Evolutionary conservation across 2,888 invertebrate genomes (phyloP).

Genomic region (Andrena minutula): DNA sequence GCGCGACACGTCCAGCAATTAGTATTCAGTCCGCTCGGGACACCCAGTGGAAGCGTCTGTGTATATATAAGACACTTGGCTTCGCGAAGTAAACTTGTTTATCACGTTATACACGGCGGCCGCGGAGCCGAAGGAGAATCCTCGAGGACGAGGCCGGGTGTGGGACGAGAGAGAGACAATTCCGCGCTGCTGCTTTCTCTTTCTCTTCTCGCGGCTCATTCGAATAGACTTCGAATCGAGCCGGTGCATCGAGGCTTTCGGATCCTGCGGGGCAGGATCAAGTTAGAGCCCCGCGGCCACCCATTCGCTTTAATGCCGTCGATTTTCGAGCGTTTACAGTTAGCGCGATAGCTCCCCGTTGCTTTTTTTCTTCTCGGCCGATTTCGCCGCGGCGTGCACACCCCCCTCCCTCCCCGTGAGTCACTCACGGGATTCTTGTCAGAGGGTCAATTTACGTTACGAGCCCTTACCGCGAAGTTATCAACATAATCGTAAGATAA

Average conservation of each 20-base stretch:
- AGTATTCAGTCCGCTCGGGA: constrained; percentile 69
- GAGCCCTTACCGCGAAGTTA: constrained; percentile 70
- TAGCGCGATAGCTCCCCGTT: constrained; percentile 7
- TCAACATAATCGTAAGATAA: constrained; percentile 75
- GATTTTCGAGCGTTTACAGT: constrained; percentile 50
- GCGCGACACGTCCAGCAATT: constrained; percentile 64
- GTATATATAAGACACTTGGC: constrained; percentile 70
- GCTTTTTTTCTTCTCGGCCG: constrained; percentile 12
- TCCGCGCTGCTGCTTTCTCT: constrained; percentile 45
- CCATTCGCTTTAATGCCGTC: constrained; percentile 27
- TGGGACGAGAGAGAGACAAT: constrained; percentile 56
- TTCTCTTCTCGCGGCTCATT: constrained; percentile 11
- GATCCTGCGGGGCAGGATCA: background rate
- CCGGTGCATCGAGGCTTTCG: background rate
- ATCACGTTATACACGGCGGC: constrained; percentile 72
- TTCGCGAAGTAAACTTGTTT: constrained; percentile 76
- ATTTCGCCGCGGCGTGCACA: constrained; percentile 40
- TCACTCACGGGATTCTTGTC: constrained; percentile 60
- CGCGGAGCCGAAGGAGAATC: constrained; percentile 51
- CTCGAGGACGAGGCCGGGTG: constrained; percentile 49
- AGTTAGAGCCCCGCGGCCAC: constrained; percentile 5
- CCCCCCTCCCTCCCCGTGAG: constrained; percentile 19
- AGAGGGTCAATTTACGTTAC: constrained; percentile 71
- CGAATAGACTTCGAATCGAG: constrained; percentile 2
- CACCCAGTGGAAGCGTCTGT: constrained; percentile 70